Base-by-base conservation (phyloP, 2,888 invertebrate species). In the Polydrusus cervinus region DNA sequence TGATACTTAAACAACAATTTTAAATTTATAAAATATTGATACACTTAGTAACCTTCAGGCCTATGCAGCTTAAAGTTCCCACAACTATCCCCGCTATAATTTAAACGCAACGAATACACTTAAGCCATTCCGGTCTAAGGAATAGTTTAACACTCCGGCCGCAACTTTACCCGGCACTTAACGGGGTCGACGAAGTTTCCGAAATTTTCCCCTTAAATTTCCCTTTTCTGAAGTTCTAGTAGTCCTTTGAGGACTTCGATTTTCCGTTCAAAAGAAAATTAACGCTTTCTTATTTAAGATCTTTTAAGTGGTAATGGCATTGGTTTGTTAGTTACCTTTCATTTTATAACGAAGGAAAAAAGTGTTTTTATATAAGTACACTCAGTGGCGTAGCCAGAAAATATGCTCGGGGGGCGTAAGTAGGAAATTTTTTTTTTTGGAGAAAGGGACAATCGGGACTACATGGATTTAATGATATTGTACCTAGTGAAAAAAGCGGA, bases 101-200 rank as follows among this genome's bases (percentile, higher is more conserved):
- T 53, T 53, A 53, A 25, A 53, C 62, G 25, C 49, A 47, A 70
- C 62, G 70, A 40, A 34, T 49, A 13, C 70, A 49, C 40, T 62
- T 49, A 34, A 69, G 69, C 57, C 45, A 18, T 38, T 18, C 49
- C 7, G 61, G 70, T 51, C 62, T 70, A 70, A 62, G 61, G 62
- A 51, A 69, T 51, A 62, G 70, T 70, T 70, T 70, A 70, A 62
- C 62, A 62, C 70, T 62, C 40, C 18, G 20, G 49, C 70, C 70
- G 43, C 70, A 70, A 70, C 51, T 70, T 70, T 51, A n/a, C 47
- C 16, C 38, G 61, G 70, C 70, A 70, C 70, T 70, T 70, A 62
- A 62, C 51, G 49, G 20, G 62, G 40, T 69, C 47, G 30, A 38
- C n/a, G 51, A 25, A 38, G 25, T 60, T 70, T 9, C 64, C 64